Evolutionary conservation across 2,888 invertebrate species (phyloP).

Genomic region (Charanyca ferruginea): DNA sequence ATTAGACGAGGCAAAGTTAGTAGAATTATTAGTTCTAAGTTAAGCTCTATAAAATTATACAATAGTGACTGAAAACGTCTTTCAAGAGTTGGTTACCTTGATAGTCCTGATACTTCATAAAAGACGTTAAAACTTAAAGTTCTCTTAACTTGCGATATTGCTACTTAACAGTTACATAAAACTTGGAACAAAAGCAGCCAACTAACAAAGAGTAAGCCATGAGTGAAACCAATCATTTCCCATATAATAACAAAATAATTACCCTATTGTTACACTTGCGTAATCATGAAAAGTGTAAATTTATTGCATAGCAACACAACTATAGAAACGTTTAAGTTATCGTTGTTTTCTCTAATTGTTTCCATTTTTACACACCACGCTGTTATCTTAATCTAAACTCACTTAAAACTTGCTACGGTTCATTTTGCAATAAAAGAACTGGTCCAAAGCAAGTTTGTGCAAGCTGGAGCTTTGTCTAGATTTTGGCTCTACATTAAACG

Average conservation of each 20-base stretch:
- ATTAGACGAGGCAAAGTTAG: constrained; percentile 6
- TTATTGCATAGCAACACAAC: constrained; percentile 46
- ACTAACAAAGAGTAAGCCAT: constrained; percentile 55
- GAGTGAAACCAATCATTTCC: constrained; percentile 66
- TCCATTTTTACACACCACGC: constrained; percentile 11
- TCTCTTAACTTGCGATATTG: constrained; percentile 43
- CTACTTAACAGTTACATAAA: constrained; percentile 56
- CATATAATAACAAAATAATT: constrained; percentile 62
- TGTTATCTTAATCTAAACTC: constrained; percentile 16
- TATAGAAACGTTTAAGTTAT: constrained; percentile 21
- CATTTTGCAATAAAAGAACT: constrained; percentile 17
- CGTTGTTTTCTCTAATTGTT: constrained; percentile 41
- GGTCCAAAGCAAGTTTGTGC: neutral
- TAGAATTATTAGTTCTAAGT: constrained; percentile 23
- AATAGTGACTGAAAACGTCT: constrained; percentile 41
- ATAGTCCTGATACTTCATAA: constrained; percentile 36
- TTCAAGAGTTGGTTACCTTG: constrained; percentile 45
- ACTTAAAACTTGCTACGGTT: neutral
- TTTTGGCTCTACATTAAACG: constrained; percentile 6
- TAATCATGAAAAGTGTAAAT: constrained; percentile 52
- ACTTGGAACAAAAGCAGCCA: constrained; percentile 60
- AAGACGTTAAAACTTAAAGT: constrained; percentile 50
- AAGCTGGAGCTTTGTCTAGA: neutral
- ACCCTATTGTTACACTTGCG: constrained; percentile 61
- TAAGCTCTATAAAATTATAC: constrained; percentile 26